These are phyloP conservation scores for Albula goreensis DNA, from an alignment of 2,113 vertebrate genomes.

Conservation along the genomic window DNA sequence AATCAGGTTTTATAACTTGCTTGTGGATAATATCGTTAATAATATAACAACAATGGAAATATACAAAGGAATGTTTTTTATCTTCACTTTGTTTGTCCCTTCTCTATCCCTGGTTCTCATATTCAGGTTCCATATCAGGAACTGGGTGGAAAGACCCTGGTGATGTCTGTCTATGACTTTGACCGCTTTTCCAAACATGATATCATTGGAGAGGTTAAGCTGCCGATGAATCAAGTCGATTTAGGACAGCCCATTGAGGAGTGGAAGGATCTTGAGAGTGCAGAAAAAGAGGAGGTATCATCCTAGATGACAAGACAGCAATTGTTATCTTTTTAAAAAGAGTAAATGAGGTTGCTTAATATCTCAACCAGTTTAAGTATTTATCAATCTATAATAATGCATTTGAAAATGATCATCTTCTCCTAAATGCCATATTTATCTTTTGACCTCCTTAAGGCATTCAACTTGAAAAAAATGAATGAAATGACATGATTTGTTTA, in stretches of 20 bases:
- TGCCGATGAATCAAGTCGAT: slow-evolving; percentile 95
- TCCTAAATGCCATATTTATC: neutral
- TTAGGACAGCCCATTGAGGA: slow-evolving; percentile 94
- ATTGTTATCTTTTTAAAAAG: neutral
- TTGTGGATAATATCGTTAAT: no score
- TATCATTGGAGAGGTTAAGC: slow-evolving; percentile 92
- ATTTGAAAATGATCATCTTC: neutral
- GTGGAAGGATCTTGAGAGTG: slow-evolving; percentile 92
- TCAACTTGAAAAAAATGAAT: neutral
- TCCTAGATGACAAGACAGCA: neutral
- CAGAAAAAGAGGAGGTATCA: slow-evolving; percentile 91
- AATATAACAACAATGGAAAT: neutral
- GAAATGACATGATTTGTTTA: neutral
- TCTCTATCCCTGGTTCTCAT: slow-evolving; percentile 13
- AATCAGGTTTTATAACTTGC: no score
- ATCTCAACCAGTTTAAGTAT: neutral
- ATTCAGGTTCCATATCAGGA: slow-evolving; percentile 91
- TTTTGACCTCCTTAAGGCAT: neutral
- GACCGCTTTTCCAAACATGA: slow-evolving; percentile 98
- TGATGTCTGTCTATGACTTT: slow-evolving; percentile 95
- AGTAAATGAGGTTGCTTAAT: neutral
- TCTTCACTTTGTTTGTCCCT: neutral
- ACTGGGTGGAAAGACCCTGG: slow-evolving; percentile 89
- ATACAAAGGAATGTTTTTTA: neutral
- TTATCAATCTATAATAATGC: no score